Base-by-base conservation (phyloP, 1,140 invertebrate species). In the Portunus trituberculatus region DNA sequence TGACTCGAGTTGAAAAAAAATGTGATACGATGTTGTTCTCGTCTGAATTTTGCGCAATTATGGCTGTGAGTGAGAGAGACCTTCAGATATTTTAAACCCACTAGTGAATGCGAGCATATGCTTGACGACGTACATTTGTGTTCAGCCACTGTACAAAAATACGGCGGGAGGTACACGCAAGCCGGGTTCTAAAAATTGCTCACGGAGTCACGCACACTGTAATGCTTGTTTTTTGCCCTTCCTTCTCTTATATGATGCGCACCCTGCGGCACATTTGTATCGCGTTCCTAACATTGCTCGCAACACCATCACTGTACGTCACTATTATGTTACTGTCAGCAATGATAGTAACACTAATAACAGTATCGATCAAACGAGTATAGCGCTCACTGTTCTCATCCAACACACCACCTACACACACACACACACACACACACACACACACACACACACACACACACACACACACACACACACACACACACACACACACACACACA, bases 401-500 rank as follows among this genome's bases (percentile, higher is more conserved):
- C 48, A 52, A 7, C 6, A 7, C 6, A 7, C 20, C 20, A 8
- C 59, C 20, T 25, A 25, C 59, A 4, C 20, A 76, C 7, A 76
- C 59, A 76, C 59, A 76, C 7, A 25, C 20, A 76, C 59, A 76
- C 59, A 76, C 59, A 76, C 3, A n/a, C n/a, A n/a, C n/a, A n/a
- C n/a, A n/a, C n/a, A n/a, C n/a, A n/a, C n/a, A n/a, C n/a, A n/a
- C n/a, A n/a, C n/a, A n/a, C 20, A 59, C 52, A 16, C 20, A 0
- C 67, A 76, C 7, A 76, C 67, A 76, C 67, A 8, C 6, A 76
- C 20, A 8, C 20, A 76, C 67, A 76, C 0, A 76, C 67, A 76
- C 67, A 76, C 67, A 76, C 67, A 76, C 67, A 76, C 67, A n/a
- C 88, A 48, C 20, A n/a, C 88, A 48, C 88, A 48, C 88, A 88